These are phyloP conservation scores for Labeo calbasu DNA, from an alignment of 2,797 vertebrate species.

Conservation along the genomic window DNA sequence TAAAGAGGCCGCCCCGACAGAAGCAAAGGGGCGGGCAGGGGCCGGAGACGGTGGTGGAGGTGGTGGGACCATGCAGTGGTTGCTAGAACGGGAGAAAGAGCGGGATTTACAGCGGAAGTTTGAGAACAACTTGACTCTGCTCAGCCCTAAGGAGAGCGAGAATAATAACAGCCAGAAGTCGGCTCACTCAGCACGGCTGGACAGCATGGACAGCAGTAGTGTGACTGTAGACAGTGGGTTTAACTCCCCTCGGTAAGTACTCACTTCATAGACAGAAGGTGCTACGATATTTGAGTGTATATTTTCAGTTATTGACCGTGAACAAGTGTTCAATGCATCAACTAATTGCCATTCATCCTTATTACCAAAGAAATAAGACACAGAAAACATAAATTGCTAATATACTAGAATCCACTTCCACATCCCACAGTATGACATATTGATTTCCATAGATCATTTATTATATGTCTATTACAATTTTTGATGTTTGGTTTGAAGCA, in stretches of 20 bases:
- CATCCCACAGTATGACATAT: neutral
- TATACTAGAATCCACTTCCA: neutral
- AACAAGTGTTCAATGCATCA: neutral
- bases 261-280: neutral
- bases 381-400: neutral
- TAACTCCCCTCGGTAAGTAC: constrained; percentile 97
- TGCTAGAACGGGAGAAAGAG: constrained; percentile 95
- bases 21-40: constrained; percentile 81
- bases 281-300: neutral
- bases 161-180: constrained; percentile 94
- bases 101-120: constrained; percentile 96
- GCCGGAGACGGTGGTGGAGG: constrained; percentile 83
- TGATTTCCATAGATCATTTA: neutral
- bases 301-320: neutral
- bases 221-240: constrained; percentile 99
- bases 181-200: constrained; percentile 94
- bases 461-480: neutral
- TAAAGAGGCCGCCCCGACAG: constrained; percentile 80
- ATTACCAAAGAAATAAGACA: neutral
- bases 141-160: constrained; percentile 95
- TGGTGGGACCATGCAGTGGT: constrained; percentile 95
- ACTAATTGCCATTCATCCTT: neutral
- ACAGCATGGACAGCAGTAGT: constrained; percentile 99
- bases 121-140: constrained; percentile 96
- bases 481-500: neutral